phyloP scores from a whole-genome alignment of 2,888 invertebrate genomes.

The Calliscelio sp. region DNA sequence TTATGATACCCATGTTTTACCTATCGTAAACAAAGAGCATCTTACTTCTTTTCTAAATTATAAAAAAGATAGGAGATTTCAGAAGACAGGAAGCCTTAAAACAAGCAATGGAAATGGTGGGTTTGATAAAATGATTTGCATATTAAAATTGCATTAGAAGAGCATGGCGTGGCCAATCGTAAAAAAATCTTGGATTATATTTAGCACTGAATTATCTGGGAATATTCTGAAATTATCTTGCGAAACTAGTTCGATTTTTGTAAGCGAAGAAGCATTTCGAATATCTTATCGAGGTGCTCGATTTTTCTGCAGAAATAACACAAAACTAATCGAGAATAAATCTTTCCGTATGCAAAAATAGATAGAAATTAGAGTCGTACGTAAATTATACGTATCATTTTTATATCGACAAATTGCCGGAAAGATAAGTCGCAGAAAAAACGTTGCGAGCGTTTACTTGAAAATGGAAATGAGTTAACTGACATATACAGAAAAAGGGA shows the following conservation, averaged over 20 bases:
- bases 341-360: slow-evolving; percentile 54
- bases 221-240: slow-evolving; percentile 59
- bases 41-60: too few relatives aligned
- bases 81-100: too few relatives aligned
- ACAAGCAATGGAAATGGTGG: neutral
- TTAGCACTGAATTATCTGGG: slow-evolving; percentile 49
- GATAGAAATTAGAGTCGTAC: slow-evolving; percentile 55
- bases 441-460: slow-evolving; percentile 32
- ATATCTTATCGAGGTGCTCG: slow-evolving; percentile 59
- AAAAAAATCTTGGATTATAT: slow-evolving; percentile 39
- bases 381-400: slow-evolving; percentile 60
- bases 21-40: too few relatives aligned
- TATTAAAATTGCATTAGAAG: slow-evolving; percentile 23
- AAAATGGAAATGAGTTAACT: slow-evolving; percentile 53
- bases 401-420: slow-evolving; percentile 56
- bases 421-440: slow-evolving; percentile 29
- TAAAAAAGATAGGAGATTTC: too few relatives aligned
- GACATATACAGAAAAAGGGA: neutral
- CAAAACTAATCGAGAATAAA: slow-evolving; percentile 69
- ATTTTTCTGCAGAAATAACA: slow-evolving; percentile 61
- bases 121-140: slow-evolving; percentile 33
- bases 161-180: neutral
- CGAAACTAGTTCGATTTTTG: slow-evolving; percentile 65
- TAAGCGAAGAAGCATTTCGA: slow-evolving; percentile 25
- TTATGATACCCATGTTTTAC: too few relatives aligned